Evolutionary conservation across 2,797 vertebrate species (phyloP), one percentile per base, ranked within the genome.

Genomic region (Xiphorhynchus erythropygius): DNA sequence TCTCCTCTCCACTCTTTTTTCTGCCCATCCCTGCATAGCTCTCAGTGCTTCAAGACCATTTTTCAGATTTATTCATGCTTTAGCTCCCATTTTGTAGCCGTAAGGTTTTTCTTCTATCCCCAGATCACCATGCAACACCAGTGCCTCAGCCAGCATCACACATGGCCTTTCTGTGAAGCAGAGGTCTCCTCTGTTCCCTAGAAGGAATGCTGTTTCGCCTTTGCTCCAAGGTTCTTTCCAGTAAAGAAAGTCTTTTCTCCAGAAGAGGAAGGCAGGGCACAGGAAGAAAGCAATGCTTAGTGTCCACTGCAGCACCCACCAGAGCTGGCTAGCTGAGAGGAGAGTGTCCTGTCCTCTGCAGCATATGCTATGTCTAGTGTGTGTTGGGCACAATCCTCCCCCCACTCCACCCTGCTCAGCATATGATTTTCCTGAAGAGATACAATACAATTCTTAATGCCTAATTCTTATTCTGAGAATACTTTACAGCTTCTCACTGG

Each of bases 381-480:
- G 25, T 18, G 35, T 39, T 52, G 44, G 55, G 46, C 41, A 83
- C 28, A 46, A 56, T 84, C 17, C 18, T 68, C 13, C 32, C 37
- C 18, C 12, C 11, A 24, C 46, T 64, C 35, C 68, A 68, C 62
- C 39, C 28, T 74, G 50, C 57, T 37, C 71, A 23, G 47, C 17
- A 8, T 42, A 60, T 0, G 0, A 32, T 89, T 89, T 91, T 57
- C 60, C 27, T 41, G 37, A 64, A 89, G 70, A 89, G 69, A 77
- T 27, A 49, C 56, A 82, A 79, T 77, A 75, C 1, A 3, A 46
- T 67, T 88, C 78, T 85, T 89, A 79, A 93, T 44, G 41, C 46
- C 71, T 92, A 60, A 87, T 96, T 93, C 82, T 89, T 95, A 95
- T 93, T 91, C 84, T 83, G 76, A 92, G 56, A 90, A 82, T 89